phyloP scores from a whole-genome alignment of 2,888 invertebrate species.

The Epirrita christyi region DNA sequence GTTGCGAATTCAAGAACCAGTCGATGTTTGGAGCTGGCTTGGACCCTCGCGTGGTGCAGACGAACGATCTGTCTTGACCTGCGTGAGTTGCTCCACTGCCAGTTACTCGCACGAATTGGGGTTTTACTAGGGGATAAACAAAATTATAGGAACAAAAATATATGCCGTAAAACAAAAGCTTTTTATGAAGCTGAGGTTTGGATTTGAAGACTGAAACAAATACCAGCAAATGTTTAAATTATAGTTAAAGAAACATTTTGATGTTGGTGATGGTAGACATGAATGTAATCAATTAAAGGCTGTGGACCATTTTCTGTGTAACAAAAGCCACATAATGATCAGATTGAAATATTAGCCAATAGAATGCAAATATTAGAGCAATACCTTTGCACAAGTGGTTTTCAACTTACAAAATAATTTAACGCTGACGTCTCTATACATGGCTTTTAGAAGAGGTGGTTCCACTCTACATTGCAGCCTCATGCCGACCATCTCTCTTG shows the following conservation, averaged over 20 bases:
- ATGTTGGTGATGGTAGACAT: no score
- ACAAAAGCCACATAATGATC: no score
- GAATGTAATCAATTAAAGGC: no score
- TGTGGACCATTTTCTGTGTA: no score
- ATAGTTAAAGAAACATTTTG: no score
- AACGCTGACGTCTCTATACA: constrained; percentile 89
- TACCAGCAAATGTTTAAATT: neutral
- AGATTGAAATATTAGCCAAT: no score
- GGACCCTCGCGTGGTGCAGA: constrained; percentile 93
- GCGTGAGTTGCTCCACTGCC: constrained; percentile 89
- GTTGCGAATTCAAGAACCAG: constrained; percentile 89
- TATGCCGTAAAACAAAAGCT: no score
- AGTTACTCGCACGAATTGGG: constrained; percentile 89
- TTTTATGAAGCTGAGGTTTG: no score
- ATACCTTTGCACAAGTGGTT: no score
- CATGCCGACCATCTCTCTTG: constrained; percentile 89
- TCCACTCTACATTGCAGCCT: constrained; percentile 92
- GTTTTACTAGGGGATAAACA: constrained; percentile 86
- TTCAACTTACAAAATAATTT: constrained; percentile 87
- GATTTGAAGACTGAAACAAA: neutral
- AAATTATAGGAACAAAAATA: no score
- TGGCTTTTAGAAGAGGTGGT: constrained; percentile 88
- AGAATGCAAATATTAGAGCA: no score
- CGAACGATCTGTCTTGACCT: constrained; percentile 89
- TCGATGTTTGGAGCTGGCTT: constrained; percentile 92